Base-by-base conservation (phyloP, 2,888 invertebrate genomes). In the Lomographa bimaculata region DNA sequence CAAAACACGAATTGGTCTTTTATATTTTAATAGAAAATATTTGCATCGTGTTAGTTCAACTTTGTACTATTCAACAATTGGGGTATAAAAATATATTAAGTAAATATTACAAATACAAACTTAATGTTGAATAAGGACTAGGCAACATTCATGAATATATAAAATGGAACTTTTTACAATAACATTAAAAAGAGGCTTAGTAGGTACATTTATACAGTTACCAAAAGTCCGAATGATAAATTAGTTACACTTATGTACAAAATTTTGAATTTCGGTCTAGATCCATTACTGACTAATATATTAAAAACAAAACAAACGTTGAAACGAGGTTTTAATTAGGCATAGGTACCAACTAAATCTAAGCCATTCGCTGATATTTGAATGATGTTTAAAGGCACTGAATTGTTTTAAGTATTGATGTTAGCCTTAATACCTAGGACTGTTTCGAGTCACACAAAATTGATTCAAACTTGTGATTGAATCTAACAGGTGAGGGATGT, bases 1-100 rank as follows among this genome's bases (percentile, higher is more conserved):
- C 82, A 89, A 87, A 89, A 86, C 80, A 84, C 83, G 73, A 54
- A 64, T 80, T 73, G 76, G 78, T 83, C 82, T 85, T 86, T 87
- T 82, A 85, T 72, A 71, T 75, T 89, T 89, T 89, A 86, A 87
- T 86, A 81, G 60, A 84, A 84, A 82, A 82, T 78, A 73, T 63
- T 64, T 54, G 64, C 57, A 63, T 67, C 52, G 69, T 76, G 86
- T 86, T 85, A 85, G 85, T 83, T 66, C 52, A 65, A 63, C 54
- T 75, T 79, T 72, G 76, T 76, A 76, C 73, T 73, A 69, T 70
- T 60, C 49, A 66, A 69, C 60, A 71, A 65, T 60, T 54, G 58
- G 60, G 57, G 34, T 55, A 60, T 53, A 59, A 10, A 20, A 12
- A 37, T 9, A 8, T 16, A 17, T 28, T 7, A 4, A 6, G 16